Percentiles rank a stretch among this genome's conserved stretches.
phyloP scores from a whole-genome alignment of 2,888 invertebrate species.

The Ophraella communa region DNA sequence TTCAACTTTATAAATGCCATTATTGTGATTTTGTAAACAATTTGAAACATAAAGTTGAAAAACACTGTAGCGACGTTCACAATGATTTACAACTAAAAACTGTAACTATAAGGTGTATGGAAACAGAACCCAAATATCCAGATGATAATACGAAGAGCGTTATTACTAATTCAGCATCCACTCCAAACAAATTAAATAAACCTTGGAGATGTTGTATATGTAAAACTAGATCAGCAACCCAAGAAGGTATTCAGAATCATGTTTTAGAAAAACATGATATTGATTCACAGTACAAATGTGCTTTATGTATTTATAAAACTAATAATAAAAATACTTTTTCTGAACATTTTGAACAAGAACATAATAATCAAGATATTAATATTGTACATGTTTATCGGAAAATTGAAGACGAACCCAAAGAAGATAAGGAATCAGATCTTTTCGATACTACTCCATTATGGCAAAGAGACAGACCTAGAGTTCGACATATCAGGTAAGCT shows the following conservation, averaged over 20 bases:
- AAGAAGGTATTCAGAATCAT: conserved; percentile 68
- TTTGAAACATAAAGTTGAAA: conserved; percentile 68
- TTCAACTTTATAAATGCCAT: conserved; percentile 74
- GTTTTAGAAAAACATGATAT: conserved; percentile 67
- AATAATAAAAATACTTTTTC: conserved; percentile 65
- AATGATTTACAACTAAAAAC: conserved; percentile 60
- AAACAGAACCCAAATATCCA: conserved; percentile 48
- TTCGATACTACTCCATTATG: conserved; percentile 69
- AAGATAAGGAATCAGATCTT: conserved; percentile 48
- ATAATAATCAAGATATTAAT: conserved; percentile 60
- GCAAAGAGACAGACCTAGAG: conserved; percentile 64
- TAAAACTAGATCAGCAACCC: conserved; percentile 66
- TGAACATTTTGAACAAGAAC: conserved; percentile 68
- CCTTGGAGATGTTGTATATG: conserved; percentile 77
- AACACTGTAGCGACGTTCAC: conserved; percentile 71
- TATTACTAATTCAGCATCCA: neutral
- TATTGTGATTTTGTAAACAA: conserved; percentile 72
- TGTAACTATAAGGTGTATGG: conserved; percentile 53
- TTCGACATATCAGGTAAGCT: conserved; percentile 59
- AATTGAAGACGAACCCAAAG: conserved; percentile 54
- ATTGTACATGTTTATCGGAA: conserved; percentile 65
- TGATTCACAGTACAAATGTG: conserved; percentile 74
- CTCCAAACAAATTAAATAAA: conserved; percentile 55
- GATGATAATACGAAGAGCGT: conserved; percentile 40
- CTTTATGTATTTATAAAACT: conserved; percentile 68